A percentile compares a stretch with the other conserved stretches of the same genome.
phyloP scores from a whole-genome alignment of 2,113 vertebrate species.

The Anas platyrhynchos region DNA sequence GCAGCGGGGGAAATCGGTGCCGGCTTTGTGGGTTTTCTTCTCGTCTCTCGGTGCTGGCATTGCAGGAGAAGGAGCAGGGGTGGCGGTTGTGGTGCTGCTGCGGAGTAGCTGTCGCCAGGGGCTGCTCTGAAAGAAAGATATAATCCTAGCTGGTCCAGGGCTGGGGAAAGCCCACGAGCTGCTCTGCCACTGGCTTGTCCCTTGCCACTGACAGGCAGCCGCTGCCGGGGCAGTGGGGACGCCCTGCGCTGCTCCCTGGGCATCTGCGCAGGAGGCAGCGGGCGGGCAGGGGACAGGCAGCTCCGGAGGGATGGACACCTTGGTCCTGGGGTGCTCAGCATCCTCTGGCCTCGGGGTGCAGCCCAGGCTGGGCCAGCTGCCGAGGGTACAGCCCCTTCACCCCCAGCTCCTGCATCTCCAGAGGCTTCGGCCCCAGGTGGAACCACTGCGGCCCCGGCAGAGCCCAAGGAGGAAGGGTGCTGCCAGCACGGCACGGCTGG shows the following conservation, averaged over 20 bases:
- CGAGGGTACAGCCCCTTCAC: background rate
- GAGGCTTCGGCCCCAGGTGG: background rate
- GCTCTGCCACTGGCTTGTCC: background rate
- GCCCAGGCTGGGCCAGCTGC: background rate
- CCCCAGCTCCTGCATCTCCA: background rate
- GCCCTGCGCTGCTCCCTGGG: background rate
- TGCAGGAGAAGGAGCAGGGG: background rate
- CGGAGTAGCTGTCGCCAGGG: background rate
- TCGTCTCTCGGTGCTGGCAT: background rate
- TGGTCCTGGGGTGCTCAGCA: background rate
- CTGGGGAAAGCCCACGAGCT: background rate
- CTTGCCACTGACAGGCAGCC: background rate
- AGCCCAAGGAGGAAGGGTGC: background rate
- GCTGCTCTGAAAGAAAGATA: constrained; percentile 6
- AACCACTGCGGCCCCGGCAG: background rate
- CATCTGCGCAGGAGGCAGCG: background rate
- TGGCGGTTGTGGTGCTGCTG: background rate
- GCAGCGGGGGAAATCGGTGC: background rate
- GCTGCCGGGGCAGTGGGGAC: background rate
- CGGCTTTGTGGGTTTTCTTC: constrained; percentile 8
- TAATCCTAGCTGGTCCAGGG: background rate
- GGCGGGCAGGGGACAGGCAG: background rate
- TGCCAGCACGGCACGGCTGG: background rate
- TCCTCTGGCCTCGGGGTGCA: background rate
- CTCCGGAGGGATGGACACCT: background rate